These are phyloP conservation scores for Silurus glanis DNA, from an alignment of 2,113 vertebrate species.

Conservation along the genomic window DNA sequence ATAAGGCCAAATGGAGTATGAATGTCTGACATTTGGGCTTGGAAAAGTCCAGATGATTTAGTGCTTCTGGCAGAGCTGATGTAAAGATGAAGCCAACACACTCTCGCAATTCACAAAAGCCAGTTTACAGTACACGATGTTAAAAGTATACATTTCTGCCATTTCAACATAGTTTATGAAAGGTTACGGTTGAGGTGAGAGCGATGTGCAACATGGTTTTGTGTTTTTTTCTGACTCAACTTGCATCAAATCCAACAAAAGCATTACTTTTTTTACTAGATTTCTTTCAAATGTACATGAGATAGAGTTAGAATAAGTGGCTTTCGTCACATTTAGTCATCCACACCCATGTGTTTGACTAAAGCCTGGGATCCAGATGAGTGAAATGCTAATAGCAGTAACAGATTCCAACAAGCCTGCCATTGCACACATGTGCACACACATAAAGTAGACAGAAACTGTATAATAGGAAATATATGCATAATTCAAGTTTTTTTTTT, in stretches of 20 bases:
- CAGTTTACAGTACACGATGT: not conserved
- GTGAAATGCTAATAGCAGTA: not conserved
- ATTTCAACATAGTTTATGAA: not conserved
- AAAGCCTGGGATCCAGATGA: constrained; percentile 32
- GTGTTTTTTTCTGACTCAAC: not conserved
- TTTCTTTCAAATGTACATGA: not conserved
- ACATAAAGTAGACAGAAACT: not conserved
- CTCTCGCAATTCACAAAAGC: not conserved
- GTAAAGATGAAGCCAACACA: constrained; percentile 6
- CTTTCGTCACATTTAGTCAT: constrained; percentile 1
- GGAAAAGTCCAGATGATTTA: not conserved
- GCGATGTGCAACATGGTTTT: not conserved
- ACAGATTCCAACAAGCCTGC: constrained; percentile 37
- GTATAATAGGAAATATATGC: constrained; percentile 29
- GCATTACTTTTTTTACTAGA: not conserved
- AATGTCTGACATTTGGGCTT: not conserved
- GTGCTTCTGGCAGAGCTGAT: constrained; percentile 3
- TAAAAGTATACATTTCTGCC: not conserved
- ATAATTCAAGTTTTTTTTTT: not conserved
- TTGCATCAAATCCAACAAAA: not conserved
- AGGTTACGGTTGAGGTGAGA: not conserved
- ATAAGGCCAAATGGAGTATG: not conserved
- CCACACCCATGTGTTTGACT: constrained; percentile 27
- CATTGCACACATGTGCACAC: not conserved
- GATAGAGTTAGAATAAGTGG: not conserved